Conservation (phyloP, 2,113 vertebrate species). For the Gorsachius goisagi region DNA sequence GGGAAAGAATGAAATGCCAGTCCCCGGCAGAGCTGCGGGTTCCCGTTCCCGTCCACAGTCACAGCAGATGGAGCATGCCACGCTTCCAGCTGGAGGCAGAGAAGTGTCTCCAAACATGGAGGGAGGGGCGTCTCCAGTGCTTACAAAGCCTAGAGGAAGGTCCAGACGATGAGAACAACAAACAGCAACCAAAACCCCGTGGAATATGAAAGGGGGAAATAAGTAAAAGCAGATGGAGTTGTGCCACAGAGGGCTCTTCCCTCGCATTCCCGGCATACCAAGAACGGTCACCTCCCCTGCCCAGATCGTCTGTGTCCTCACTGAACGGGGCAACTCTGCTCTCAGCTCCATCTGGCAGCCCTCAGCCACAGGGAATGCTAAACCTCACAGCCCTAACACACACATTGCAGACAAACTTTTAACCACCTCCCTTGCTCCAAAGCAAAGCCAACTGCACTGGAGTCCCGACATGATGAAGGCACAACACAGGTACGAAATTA, state of each 20-base stretch:
- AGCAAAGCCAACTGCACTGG: background rate
- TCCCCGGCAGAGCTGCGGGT: background rate
- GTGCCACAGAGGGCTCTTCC: constrained; percentile 40
- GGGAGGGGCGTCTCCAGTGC: background rate
- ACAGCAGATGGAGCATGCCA: background rate
- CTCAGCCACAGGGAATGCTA: background rate
- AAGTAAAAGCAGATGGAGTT: constrained; percentile 63
- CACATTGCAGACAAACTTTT: background rate
- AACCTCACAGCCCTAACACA: background rate
- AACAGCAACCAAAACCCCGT: background rate
- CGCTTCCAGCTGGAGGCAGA: background rate
- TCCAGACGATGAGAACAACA: background rate
- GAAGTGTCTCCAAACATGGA: background rate
- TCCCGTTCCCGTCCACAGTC: background rate
- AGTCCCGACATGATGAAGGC: background rate
- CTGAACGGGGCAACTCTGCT: constrained; percentile 3
- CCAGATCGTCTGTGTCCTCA: background rate
- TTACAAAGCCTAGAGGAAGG: constrained; percentile 20
- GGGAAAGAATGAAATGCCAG: background rate
- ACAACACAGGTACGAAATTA: background rate
- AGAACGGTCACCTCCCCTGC: constrained; percentile 2
- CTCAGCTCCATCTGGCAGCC: background rate
- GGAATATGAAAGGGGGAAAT: constrained; percentile 39
- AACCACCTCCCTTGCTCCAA: background rate
- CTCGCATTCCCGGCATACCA: background rate